Percentiles rank a stretch among this genome's conserved stretches.
These are phyloP conservation scores for Drosophila cracens DNA, from an alignment of 2,888 invertebrate genomes.

Conservation along the genomic window DNA sequence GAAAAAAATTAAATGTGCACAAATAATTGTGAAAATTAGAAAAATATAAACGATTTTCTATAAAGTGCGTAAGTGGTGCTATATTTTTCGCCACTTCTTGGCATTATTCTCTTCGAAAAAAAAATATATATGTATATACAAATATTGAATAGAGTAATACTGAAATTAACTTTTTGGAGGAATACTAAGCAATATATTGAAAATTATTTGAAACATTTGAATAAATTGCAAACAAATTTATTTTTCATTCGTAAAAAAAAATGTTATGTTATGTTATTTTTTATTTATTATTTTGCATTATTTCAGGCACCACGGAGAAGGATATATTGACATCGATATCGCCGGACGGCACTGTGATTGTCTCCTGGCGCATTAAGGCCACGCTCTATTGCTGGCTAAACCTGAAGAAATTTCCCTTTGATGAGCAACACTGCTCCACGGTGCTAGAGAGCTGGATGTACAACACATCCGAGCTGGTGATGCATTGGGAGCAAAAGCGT, in stretches of 20 bases:
- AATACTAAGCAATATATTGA: not conserved
- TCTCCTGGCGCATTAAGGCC: slow-evolving; percentile 92
- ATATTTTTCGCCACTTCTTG: no score
- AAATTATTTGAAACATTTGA: not conserved
- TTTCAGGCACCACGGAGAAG: slow-evolving; percentile 89
- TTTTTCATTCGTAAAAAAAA: not conserved
- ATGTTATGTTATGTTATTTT: not conserved
- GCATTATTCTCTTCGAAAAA: no score
- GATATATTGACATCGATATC: slow-evolving; percentile 92
- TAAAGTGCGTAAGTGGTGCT: no score
- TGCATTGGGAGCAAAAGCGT: slow-evolving; percentile 91
- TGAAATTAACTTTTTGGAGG: not conserved
- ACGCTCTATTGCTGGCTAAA: slow-evolving; percentile 94
- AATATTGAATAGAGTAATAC: not conserved
- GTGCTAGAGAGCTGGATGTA: slow-evolving; percentile 94
- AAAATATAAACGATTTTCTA: not conserved
- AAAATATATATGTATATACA: not conserved
- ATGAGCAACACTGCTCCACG: slow-evolving; percentile 92
- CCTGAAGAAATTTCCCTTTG: slow-evolving; percentile 94
- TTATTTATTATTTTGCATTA: not conserved
- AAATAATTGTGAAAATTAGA: not conserved
- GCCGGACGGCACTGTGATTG: slow-evolving; percentile 91
- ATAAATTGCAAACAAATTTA: not conserved
- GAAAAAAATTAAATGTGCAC: not conserved
- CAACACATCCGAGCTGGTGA: slow-evolving; percentile 90